A percentile compares a stretch with the other conserved stretches of the same genome.
phyloP scores from a whole-genome alignment of 2,113 vertebrate genomes.

The Galemys pyrenaicus region DNA sequence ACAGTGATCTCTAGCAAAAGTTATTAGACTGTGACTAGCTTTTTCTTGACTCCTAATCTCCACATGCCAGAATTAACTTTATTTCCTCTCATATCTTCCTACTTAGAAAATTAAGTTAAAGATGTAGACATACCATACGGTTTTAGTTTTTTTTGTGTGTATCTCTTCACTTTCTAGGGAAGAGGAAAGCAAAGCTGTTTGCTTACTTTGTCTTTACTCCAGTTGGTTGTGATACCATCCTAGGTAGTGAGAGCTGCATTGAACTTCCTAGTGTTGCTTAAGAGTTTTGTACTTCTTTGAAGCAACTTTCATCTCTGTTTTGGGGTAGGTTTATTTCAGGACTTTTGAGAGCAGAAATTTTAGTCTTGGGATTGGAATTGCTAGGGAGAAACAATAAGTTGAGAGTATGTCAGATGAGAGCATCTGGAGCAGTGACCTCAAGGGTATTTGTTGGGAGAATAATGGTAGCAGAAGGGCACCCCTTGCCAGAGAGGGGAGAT shows the following conservation, averaged over 20 bases:
- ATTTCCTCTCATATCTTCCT: neutral
- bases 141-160: neutral
- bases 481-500: neutral
- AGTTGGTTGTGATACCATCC: neutral
- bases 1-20: constrained; percentile 11
- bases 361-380: neutral
- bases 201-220: neutral
- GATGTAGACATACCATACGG: neutral
- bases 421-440: neutral
- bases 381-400: neutral
- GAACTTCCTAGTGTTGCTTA: neutral
- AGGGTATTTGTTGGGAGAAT: neutral
- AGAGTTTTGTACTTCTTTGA: neutral
- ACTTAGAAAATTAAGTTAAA: neutral
- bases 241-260: too few species aligned
- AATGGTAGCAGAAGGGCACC: neutral
- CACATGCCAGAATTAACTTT: neutral
- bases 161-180: neutral
- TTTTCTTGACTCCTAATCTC: neutral
- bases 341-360: neutral
- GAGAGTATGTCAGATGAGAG: neutral
- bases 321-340: neutral
- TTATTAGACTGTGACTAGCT: neutral
- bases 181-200: neutral
- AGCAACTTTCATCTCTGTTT: neutral